Conservation (phyloP, 1,140 invertebrate genomes). For the Brachionus angularis region DNA sequence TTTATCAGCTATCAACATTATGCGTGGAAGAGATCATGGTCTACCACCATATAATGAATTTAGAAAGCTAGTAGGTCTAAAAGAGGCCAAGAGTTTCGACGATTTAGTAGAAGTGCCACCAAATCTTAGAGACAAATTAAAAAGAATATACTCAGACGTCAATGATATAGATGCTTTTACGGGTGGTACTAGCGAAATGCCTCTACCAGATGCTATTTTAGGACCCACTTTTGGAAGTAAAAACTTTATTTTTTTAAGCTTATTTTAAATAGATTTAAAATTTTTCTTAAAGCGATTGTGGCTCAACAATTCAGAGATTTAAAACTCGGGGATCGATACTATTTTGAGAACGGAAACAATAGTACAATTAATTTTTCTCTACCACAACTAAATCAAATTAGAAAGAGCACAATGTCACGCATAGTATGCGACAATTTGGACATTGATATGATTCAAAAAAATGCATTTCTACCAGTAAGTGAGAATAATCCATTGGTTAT, state of each 20-base stretch:
- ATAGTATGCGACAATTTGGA: conserved; percentile 37
- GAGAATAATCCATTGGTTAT: conserved; percentile 21
- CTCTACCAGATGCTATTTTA: conserved; percentile 75
- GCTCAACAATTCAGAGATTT: conserved; percentile 85
- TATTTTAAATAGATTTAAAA: neutral
- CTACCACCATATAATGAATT: conserved; percentile 83
- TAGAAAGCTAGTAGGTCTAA: conserved; percentile 78
- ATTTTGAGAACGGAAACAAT: conserved; percentile 69
- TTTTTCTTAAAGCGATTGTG: conserved; percentile 62
- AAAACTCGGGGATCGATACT: conserved; percentile 86
- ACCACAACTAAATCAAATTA: conserved; percentile 20
- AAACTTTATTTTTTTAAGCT: neutral
- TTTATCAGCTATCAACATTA: conserved; percentile 91
- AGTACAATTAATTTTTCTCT: conserved; percentile 21
- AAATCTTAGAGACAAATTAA: neutral
- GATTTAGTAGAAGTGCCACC: conserved; percentile 63
- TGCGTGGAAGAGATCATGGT: conserved; percentile 86
- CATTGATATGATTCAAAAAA: conserved; percentile 5
- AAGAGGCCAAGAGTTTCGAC: conserved; percentile 74
- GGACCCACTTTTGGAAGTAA: conserved; percentile 87
- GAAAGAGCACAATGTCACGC: conserved; percentile 19
- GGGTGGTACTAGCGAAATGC: conserved; percentile 74
- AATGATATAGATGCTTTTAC: conserved; percentile 49
- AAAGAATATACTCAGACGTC: conserved; percentile 43
- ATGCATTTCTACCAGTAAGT: conserved; percentile 17